Conservation (phyloP, 2,888 invertebrate genomes). For the Drosophila atripex region DNA sequence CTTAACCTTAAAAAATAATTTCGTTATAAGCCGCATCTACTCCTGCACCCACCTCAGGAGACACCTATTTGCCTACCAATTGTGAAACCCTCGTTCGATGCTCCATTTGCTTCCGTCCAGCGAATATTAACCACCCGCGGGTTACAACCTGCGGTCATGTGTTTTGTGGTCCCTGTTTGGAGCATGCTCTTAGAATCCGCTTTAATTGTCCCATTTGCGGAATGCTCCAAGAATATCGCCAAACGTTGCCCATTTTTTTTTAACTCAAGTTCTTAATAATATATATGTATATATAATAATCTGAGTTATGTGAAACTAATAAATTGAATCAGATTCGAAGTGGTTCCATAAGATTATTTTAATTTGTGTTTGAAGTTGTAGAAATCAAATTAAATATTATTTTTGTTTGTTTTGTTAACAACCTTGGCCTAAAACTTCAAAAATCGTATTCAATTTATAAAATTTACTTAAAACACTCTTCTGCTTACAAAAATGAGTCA, state of each 20-base stretch:
- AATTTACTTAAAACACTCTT: background rate
- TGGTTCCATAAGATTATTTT: too few species aligned
- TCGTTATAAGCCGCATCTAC: background rate
- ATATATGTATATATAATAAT: background rate
- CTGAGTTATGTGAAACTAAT: too few species aligned
- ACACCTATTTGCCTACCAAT: background rate
- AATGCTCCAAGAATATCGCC: background rate
- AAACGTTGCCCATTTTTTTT: background rate
- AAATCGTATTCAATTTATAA: background rate
- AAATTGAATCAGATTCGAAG: too few species aligned
- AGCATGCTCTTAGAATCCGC: background rate
- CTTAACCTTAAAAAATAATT: background rate
- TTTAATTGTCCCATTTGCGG: conserved; percentile 1
- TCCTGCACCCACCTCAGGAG: background rate
- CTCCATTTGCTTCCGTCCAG: conserved; percentile 2
- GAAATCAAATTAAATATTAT: too few species aligned
- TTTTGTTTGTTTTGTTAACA: background rate
- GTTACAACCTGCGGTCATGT: conserved; percentile 9
- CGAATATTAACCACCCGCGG: background rate
- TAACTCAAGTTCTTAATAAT: background rate
- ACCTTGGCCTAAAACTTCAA: background rate
- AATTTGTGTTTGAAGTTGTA: too few species aligned
- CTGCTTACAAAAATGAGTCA: background rate
- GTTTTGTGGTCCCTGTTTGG: background rate
- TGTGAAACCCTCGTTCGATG: background rate